These are phyloP conservation scores for Champsocephalus gunnari DNA, from an alignment of 2,797 vertebrate species.

Conservation along the genomic window DNA sequence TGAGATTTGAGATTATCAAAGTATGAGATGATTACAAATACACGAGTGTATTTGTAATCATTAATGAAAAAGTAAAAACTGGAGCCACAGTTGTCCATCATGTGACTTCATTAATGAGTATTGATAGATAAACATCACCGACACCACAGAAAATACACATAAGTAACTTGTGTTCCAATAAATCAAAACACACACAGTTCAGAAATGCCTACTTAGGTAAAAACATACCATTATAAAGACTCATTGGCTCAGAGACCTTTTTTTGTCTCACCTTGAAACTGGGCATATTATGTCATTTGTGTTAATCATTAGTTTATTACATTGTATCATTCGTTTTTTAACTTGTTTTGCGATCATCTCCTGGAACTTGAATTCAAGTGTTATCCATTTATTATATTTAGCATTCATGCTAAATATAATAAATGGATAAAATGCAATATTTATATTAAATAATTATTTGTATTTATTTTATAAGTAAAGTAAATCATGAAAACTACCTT, in stretches of 20 bases:
- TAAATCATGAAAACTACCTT: neutral
- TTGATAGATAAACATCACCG: neutral
- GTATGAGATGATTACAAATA: no score
- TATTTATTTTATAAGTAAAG: neutral
- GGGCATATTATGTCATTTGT: neutral
- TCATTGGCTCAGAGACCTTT: neutral
- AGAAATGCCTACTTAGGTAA: neutral
- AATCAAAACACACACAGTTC: neutral
- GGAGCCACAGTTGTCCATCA: constrained; percentile 2
- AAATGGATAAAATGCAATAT: neutral
- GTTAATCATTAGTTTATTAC: neutral
- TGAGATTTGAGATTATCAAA: neutral
- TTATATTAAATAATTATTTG: no score
- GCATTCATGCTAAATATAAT: no score
- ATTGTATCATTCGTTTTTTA: neutral
- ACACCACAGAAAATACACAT: neutral
- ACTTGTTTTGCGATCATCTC: neutral
- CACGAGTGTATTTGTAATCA: no score
- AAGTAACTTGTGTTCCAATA: neutral
- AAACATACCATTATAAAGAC: neutral
- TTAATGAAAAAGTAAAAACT: neutral
- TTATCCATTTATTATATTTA: no score
- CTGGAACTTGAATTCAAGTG: neutral
- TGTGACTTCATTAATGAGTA: neutral
- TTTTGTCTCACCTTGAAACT: neutral